These are phyloP conservation scores for Holotrichia oblita DNA, from an alignment of 1,140 invertebrate genomes.

Conservation along the genomic window DNA sequence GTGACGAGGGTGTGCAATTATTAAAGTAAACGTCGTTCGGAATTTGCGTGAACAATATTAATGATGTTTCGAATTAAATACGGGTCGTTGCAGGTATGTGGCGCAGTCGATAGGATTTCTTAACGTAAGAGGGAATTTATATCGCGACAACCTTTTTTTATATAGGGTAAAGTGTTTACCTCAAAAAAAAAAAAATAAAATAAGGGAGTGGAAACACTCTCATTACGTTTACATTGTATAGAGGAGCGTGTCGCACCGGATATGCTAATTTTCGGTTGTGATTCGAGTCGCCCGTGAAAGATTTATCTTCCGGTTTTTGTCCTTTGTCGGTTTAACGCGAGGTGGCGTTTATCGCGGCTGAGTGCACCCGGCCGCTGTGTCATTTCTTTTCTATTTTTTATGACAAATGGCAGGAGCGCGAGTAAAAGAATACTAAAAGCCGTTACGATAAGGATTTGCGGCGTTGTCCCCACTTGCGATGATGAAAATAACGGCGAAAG, in stretches of 20 bases:
- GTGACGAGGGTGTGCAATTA: conserved; percentile 30
- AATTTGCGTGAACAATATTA: conserved; percentile 34
- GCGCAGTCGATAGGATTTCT: conserved; percentile 3
- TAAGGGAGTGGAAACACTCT: neutral
- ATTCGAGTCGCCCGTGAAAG: conserved; percentile 34
- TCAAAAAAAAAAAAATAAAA: neutral
- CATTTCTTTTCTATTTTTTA: conserved; percentile 13
- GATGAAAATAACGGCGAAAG: too few relatives aligned
- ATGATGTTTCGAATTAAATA: conserved; percentile 30
- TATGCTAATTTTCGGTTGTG: conserved; percentile 33
- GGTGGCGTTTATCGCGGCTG: conserved; percentile 2
- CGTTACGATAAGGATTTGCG: neutral
- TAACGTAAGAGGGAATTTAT: too few relatives aligned
- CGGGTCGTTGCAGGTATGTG: neutral
- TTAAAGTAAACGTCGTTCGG: conserved; percentile 30
- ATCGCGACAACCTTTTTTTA: conserved; percentile 4
- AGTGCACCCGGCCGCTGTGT: neutral
- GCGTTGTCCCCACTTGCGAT: neutral
- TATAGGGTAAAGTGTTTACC: conserved; percentile 13
- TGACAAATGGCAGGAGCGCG: neutral
- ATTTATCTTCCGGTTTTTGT: conserved; percentile 32
- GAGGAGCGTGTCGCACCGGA: neutral
- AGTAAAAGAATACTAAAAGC: neutral
- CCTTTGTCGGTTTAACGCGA: conserved; percentile 30
- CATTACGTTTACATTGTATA: conserved; percentile 9